These are phyloP conservation scores for Miltochrista miniata DNA, from an alignment of 2,888 invertebrate genomes.

Conservation along the genomic window DNA sequence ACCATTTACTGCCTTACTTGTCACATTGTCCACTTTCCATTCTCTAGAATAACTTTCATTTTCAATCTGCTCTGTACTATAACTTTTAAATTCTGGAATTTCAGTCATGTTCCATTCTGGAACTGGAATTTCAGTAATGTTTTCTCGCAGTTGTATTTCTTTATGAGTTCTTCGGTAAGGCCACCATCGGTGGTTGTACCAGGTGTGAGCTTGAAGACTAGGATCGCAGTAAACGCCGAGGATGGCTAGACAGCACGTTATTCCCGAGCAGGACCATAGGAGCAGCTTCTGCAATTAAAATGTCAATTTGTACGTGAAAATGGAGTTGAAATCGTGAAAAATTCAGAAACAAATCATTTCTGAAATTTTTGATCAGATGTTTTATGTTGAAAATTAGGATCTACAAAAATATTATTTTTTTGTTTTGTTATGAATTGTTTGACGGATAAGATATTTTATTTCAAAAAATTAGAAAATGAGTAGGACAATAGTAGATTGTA, in stretches of 20 bases:
- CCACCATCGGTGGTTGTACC: conserved; percentile 64
- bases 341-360: too few species aligned
- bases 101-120: conserved; percentile 27
- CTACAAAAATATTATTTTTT: too few species aligned
- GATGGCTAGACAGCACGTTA: conserved; percentile 69
- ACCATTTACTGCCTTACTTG: conserved; percentile 32
- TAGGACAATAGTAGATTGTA: too few species aligned
- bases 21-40: conserved; percentile 42
- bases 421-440: too few species aligned
- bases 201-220: conserved; percentile 60
- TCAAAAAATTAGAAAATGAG: too few species aligned
- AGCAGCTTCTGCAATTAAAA: conserved; percentile 59
- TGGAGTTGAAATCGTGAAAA: too few species aligned
- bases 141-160: conserved; percentile 30
- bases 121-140: conserved; percentile 26
- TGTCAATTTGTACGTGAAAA: too few species aligned
- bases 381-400: too few species aligned
- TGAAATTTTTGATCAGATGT: too few species aligned
- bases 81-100: conserved; percentile 37
- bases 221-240: conserved; percentile 76
- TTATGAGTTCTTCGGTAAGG: conserved; percentile 48
- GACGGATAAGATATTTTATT: too few species aligned
- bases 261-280: conserved; percentile 73
- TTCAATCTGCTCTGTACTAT: conserved; percentile 36
- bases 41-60: conserved; percentile 40